Evolutionary conservation across 2,113 vertebrate species (phyloP), one percentile per base, ranked within the genome.

Genomic region (Calypte anna): DNA sequence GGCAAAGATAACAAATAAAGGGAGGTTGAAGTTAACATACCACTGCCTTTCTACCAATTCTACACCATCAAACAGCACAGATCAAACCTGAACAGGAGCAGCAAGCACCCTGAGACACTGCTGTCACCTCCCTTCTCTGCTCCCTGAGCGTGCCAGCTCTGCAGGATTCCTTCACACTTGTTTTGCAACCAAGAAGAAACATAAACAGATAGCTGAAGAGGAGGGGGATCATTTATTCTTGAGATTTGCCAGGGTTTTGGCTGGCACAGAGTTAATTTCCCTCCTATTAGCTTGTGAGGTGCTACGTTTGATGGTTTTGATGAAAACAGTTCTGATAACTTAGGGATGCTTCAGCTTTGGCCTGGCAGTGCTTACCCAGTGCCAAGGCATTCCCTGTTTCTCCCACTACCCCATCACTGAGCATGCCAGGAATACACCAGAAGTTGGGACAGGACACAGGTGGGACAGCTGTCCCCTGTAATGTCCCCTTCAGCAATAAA

Each of bases 391-490:
- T 72, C 59, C n/a, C n/a, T 54, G 15, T 13, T 59, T 23, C 53
- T 85, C 67, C 31, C 14, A 1, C 33, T 4, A 5, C 22, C 14
- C 66, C 43, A 44, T 4, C 36, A 44, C 44, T 2, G 0, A 72
- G 4, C 3, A 43, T 31, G 44, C 72, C 30, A 7, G 17, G 21
- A 14, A 6, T 21, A 15, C 64, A 73, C 59, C 59, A 58, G 44
- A 3, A 38, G 17, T 1, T 54, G 36, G 2, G 30, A 64, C 23
- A 19, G 53, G 88, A 46, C 31, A n/a, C 12, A 66, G 15, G 14
- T 2, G 2, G 50, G 51, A 51, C 25, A 51, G 30, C 31, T 59
- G 51, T 46, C 19, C 38, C 53, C n/a, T 76, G 58, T 7, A 19
- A 38, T 21, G 57, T 46, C 62, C 30, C 0, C 0, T 21, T 68